Conservation (phyloP, 2,797 vertebrate species). For the Coluber constrictor region DNA sequence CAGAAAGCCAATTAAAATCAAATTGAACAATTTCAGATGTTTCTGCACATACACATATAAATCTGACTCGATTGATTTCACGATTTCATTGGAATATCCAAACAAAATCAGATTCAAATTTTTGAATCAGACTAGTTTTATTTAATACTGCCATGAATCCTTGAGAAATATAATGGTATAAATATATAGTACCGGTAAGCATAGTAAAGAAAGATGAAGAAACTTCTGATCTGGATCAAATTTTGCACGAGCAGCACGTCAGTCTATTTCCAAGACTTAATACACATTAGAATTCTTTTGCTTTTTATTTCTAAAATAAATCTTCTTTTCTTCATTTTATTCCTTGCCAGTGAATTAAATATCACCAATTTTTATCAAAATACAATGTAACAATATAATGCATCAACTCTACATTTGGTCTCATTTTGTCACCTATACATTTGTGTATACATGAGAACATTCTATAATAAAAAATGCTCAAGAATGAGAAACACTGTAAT, state of each 20-base stretch:
- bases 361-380: not conserved
- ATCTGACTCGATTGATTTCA: not conserved
- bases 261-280: not conserved
- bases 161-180: not conserved
- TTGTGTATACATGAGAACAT: not conserved
- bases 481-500: conserved; percentile 28
- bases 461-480: conserved; percentile 17
- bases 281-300: not conserved
- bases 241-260: not conserved
- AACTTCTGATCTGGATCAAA: not conserved
- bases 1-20: not conserved
- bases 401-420: not conserved
- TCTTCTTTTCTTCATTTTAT: not conserved
- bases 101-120: not conserved
- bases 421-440: not conserved
- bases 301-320: not conserved
- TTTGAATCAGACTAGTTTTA: not conserved
- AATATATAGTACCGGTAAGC: not conserved
- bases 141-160: not conserved
- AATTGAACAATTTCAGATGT: not conserved
- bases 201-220: not conserved
- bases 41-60: not conserved
- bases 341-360: not conserved
- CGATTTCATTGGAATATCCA: not conserved
- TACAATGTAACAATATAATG: not conserved